Evolutionary conservation across 2,797 vertebrate genomes (phyloP).

Genomic region (Phrynocephalus forsythii): DNA sequence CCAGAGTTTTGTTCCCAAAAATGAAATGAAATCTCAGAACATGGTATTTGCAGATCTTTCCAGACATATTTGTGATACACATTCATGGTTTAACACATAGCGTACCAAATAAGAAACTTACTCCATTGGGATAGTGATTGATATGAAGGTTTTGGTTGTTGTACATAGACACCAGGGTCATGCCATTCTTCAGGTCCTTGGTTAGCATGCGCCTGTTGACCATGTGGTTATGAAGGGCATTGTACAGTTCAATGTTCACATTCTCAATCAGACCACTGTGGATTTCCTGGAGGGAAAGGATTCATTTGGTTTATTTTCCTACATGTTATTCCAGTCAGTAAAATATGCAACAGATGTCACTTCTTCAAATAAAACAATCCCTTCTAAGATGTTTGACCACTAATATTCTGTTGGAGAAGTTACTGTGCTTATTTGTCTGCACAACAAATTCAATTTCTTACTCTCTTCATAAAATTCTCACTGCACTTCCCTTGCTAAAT

Average conservation of each 20-base stretch:
- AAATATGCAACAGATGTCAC: neutral
- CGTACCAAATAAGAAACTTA: slow-evolving; percentile 72
- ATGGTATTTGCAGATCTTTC: neutral
- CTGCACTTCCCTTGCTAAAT: too few species aligned
- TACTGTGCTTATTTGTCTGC: rapidly evolving
- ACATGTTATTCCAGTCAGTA: neutral
- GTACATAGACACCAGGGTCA: slow-evolving; percentile 91
- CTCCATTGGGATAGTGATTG: slow-evolving; percentile 96
- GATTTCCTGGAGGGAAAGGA: slow-evolving; percentile 78
- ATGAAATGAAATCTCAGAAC: rapidly evolving
- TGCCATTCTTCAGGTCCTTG: slow-evolving; percentile 94
- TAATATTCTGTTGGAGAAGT: neutral
- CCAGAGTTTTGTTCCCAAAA: neutral
- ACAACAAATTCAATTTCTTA: neutral
- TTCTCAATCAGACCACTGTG: slow-evolving; percentile 90
- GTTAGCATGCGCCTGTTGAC: slow-evolving; percentile 90
- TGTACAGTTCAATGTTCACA: slow-evolving; percentile 94
- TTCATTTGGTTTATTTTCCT: slow-evolving; percentile 13
- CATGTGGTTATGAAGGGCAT: slow-evolving; percentile 98
- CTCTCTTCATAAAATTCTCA: neutral
- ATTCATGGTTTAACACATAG: neutral
- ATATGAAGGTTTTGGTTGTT: slow-evolving; percentile 88
- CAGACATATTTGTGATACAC: neutral
- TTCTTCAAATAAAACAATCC: neutral
- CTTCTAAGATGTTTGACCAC: neutral